These are phyloP conservation scores for Leptinotarsa haldemani DNA, from an alignment of 2,888 invertebrate species.

Conservation along the genomic window DNA sequence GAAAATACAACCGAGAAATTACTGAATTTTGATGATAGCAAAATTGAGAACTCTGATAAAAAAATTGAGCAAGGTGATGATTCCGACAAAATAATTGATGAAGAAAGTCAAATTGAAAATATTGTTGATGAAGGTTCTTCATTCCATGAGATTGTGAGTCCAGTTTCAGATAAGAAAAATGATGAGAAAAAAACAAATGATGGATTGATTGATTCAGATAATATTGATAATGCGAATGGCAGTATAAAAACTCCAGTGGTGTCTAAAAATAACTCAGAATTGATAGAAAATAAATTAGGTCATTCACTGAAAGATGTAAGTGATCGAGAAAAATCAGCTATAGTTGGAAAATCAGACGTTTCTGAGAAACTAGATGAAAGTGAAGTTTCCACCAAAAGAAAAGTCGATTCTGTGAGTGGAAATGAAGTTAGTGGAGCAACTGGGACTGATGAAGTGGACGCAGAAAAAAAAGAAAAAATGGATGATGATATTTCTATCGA, in stretches of 20 bases:
- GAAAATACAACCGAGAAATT: too few relatives aligned
- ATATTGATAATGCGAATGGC: too few relatives aligned
- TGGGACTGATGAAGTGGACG: not conserved
- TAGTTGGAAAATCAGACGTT: not conserved
- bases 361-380: not conserved
- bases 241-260: too few relatives aligned
- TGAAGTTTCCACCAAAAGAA: not conserved
- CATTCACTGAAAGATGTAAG: not conserved
- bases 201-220: too few relatives aligned
- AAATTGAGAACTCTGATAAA: not conserved
- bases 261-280: too few relatives aligned
- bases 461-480: not conserved
- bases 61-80: not conserved
- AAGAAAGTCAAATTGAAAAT: not conserved
- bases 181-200: too few relatives aligned
- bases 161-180: too few relatives aligned
- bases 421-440: not conserved
- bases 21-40: not conserved
- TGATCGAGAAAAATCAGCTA: not conserved
- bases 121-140: not conserved
- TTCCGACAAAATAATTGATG: not conserved
- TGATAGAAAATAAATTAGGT: not conserved
- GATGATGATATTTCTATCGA: not conserved
- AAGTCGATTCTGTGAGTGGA: not conserved
- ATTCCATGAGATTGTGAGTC: too few relatives aligned